Evolutionary conservation across 2,113 vertebrate genomes (phyloP).

Genomic region (Mirounga angustirostris): DNA sequence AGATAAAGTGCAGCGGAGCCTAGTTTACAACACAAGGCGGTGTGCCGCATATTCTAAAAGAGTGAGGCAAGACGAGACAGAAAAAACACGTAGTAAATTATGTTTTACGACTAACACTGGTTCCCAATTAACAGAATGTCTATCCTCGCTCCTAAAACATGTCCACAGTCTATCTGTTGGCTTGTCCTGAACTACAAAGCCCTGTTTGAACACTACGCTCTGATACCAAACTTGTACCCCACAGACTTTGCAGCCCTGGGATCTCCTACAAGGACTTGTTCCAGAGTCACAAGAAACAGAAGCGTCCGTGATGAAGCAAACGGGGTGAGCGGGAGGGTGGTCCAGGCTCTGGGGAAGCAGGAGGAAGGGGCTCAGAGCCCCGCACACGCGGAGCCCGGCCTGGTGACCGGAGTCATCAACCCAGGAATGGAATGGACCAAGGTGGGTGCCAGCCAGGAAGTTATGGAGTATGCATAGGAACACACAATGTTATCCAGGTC

Average conservation of each 20-base stretch:
- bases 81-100: rapidly evolving
- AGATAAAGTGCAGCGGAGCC: rapidly evolving
- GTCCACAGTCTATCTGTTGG: not conserved
- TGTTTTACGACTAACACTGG: rapidly evolving
- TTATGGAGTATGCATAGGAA: rapidly evolving
- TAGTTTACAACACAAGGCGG: rapidly evolving
- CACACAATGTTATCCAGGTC: rapidly evolving
- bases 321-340: rapidly evolving
- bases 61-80: not conserved
- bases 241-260: rapidly evolving
- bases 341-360: no score
- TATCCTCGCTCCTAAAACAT: not conserved
- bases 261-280: no score
- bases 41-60: rapidly evolving
- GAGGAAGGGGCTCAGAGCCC: not conserved
- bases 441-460: rapidly evolving
- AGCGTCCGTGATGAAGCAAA: rapidly evolving
- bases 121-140: not conserved
- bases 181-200: not conserved
- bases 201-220: not conserved
- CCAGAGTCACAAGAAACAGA: not conserved
- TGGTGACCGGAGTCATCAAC: rapidly evolving
- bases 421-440: rapidly evolving
- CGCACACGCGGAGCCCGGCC: rapidly evolving
- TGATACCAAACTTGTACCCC: not conserved